A percentile compares a stretch with the other conserved stretches of the same genome.
phyloP scores from a whole-genome alignment of 2,113 vertebrate genomes.

The Chionis minor region DNA sequence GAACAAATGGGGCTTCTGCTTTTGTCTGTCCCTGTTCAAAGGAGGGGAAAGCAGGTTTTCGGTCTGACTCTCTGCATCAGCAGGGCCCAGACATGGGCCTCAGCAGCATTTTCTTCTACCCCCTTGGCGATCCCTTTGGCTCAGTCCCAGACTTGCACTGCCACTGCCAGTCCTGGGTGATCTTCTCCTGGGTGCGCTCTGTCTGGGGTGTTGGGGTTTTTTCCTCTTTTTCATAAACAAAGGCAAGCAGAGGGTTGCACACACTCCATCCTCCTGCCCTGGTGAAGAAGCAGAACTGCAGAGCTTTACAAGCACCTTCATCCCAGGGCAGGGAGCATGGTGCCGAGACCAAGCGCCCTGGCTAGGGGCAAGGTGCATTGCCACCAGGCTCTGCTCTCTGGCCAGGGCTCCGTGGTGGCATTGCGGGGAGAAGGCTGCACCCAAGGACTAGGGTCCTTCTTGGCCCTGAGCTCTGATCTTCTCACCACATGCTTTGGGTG shows the following conservation, averaged over 20 bases:
- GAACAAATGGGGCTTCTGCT: not conserved
- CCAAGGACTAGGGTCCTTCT: not conserved
- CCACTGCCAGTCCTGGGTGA: not conserved
- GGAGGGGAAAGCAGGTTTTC: not conserved
- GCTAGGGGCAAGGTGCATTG: not conserved
- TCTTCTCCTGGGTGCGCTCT: not conserved
- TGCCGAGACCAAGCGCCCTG: rapidly evolving
- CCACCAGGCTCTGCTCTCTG: not conserved
- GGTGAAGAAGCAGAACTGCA: not conserved
- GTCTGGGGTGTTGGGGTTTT: not conserved
- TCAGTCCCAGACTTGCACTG: not conserved
- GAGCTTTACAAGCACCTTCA: not conserved
- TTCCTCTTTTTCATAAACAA: not conserved
- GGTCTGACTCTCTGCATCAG: not conserved
- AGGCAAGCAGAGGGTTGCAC: not conserved
- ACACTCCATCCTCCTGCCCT: not conserved
- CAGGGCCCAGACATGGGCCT: rapidly evolving
- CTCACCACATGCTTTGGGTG: not conserved
- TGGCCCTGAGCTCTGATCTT: not conserved
- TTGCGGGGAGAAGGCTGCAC: not conserved
- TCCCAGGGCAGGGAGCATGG: rapidly evolving
- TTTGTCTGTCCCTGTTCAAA: not conserved
- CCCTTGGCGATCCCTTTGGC: not conserved
- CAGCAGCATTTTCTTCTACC: not conserved
- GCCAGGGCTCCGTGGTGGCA: not conserved